Percentiles rank a stretch among this genome's conserved stretches.
phyloP scores from a whole-genome alignment of 2,797 vertebrate genomes.

The Schizothorax lantsangensis region DNA sequence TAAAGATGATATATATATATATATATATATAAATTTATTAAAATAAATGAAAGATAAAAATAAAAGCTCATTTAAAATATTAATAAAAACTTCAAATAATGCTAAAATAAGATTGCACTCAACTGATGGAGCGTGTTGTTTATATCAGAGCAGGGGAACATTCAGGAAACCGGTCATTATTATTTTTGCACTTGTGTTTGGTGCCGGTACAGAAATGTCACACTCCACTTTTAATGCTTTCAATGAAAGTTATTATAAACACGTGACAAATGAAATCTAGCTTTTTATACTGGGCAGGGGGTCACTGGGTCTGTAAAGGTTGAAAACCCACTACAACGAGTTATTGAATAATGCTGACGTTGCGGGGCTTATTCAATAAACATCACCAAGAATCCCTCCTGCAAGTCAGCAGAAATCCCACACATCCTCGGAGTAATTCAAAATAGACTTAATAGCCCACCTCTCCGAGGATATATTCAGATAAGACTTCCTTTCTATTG shows the following conservation, averaged over 20 bases:
- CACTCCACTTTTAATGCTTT: background rate
- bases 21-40: no score
- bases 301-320: conserved; percentile 2
- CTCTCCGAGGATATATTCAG: conserved; percentile 2
- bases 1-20: no score
- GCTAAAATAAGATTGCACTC: no score
- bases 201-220: background rate
- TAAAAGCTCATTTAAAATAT: no score
- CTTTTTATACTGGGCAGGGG: background rate
- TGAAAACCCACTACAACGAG: conserved; percentile 18
- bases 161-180: background rate
- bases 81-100: no score
- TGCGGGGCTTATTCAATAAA: conserved; percentile 51
- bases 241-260: background rate
- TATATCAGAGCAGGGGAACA: background rate
- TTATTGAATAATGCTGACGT: conserved; percentile 42
- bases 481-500: background rate
- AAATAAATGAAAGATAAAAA: no score
- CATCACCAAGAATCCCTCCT: conserved; percentile 38
- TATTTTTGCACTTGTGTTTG: background rate
- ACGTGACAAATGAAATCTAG: background rate
- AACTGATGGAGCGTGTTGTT: background rate
- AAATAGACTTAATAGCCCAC: conserved; percentile 12
- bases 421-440: conserved; percentile 25
- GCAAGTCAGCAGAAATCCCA: conserved; percentile 53